Evolutionary conservation across 92 coral and sea anemone species (phyloP), one percentile per base, ranked within the genome.

Genomic region (Muricea muricata): DNA sequence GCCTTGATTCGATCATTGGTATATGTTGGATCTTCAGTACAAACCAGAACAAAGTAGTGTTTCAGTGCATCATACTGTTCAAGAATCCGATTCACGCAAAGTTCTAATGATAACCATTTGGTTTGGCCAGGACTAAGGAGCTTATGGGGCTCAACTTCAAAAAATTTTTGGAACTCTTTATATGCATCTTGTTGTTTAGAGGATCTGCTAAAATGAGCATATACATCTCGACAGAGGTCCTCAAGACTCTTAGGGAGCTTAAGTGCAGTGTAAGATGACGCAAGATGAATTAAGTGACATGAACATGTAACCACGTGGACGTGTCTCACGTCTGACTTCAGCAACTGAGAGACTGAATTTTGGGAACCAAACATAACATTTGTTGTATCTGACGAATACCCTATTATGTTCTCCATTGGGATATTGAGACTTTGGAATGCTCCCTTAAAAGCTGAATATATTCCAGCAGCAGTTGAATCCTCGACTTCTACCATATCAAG

Each of bases 231-330:
- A n/a, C n/a, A n/a, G n/a, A n/a, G n/a, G n/a, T n/a, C n/a, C n/a
- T n/a, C n/a, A n/a, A n/a, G n/a, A n/a, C 85, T n/a, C 78, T 77
- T 65, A 48, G 92, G 81, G 40, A 84, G 54, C 75, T 89, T 31
- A 28, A 78, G 80, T 41, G 92, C 92, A 54, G 92, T 89, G 31
- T 89, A 78, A 46, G 85, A 69, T 70, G 89, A 87, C n/a, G 71
- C 74, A 5, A 84, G 37, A 84, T 88, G 88, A 74, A 83, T 83
- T 47, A 88, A 45, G 78, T 88, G 91, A 34, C 91, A 87, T 18
- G 76, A 87, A 32, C 82, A 88, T 75, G 83, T 78, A 80, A 83
- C 91, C 20, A 33, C 30, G 45, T 13, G 30, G 4, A 69, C 47
- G 30, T 69, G 33, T 29, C 34, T 28, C 12, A 25, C 23, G 6